Percentiles rank a stretch among this genome's conserved stretches.
phyloP scores from a whole-genome alignment of 2,797 vertebrate genomes.

The Enteromius thamalakanensis region DNA sequence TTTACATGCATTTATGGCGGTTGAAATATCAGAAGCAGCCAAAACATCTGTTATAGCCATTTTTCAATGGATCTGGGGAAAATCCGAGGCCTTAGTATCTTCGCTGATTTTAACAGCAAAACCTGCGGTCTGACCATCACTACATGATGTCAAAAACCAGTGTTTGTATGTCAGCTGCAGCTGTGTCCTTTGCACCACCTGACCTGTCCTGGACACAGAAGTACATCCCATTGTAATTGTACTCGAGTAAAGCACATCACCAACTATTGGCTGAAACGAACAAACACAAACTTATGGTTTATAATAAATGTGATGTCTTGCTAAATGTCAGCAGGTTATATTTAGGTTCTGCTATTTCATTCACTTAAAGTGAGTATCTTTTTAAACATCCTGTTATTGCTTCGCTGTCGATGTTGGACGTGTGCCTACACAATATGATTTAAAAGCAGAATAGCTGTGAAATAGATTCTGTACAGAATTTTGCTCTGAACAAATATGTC shows the following conservation, averaged over 20 bases:
- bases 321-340: slow-evolving; percentile 57
- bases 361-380: slow-evolving; percentile 42
- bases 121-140: slow-evolving; percentile 47
- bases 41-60: slow-evolving; percentile 89
- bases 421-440: slow-evolving; percentile 38
- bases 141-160: slow-evolving; percentile 69
- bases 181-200: slow-evolving; percentile 61
- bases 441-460: neutral
- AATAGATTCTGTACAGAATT: neutral
- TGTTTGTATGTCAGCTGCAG: slow-evolving; percentile 70
- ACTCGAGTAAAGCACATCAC: neutral
- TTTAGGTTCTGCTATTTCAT: slow-evolving; percentile 57
- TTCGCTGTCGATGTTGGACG: slow-evolving; percentile 61
- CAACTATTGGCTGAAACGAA: neutral
- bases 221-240: neutral
- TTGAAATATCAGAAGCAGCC: slow-evolving; percentile 83
- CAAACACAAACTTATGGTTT: neutral
- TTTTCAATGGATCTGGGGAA: slow-evolving; percentile 31
- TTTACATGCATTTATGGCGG: slow-evolving; percentile 89
- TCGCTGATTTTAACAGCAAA: slow-evolving; percentile 56
- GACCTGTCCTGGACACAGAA: slow-evolving; percentile 15
- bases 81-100: slow-evolving; percentile 38
- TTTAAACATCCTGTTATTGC: slow-evolving; percentile 82
- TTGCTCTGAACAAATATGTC: neutral
- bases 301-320: neutral